Base-by-base conservation (phyloP, 2,888 invertebrate genomes). In the Pedicia rivosa region DNA sequence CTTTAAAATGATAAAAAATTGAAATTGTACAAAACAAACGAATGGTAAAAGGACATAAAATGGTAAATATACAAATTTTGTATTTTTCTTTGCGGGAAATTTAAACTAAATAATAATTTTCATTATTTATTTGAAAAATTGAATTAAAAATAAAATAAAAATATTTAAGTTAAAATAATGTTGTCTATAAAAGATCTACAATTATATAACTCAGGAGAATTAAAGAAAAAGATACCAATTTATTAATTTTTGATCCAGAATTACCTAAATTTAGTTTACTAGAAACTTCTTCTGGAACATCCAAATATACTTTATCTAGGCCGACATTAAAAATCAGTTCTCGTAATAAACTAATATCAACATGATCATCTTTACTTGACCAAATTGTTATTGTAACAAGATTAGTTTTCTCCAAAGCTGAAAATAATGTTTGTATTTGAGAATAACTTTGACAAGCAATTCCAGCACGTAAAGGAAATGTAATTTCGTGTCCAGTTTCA, bases 391-490 rank as follows among this genome's bases (percentile, higher is more conserved):
- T 58, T 0, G 83, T 78, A 20, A 51, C 44, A 16, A 53, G 48
- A 40, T 58, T 58, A 2, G 55, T 56, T 2, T 36, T 44, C 26
- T 52, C 54, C 0, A 59, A 47, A 4, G 53, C 64, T 1, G 65
- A 57, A 10, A 80, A 54, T 16, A 88, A 64, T 41, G 64, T 64
- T 12, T 71, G 57, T 10, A 88, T 56, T 4, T 68, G 64, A 0
- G 66, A 62, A 40, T 66, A 59, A 46, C 82, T 79, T 48, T 75
- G 67, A 0, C 77, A 75, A 0, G 78, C 80, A 15, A 74, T 60
- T 2, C 66, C 72, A 2, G 80, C 80, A 36, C 81, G 62, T 3
- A 82, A 78, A 1, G 90, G 80, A 50, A 87, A 88, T 0, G 88
- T 88, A 36, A 88, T 70, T 26, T 71, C 64, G 52, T 78, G 77